A percentile compares a stretch with the other conserved stretches of the same genome.
Conservation (phyloP, 1,140 invertebrate species). For the Pogonomyrmex californicus region DNA sequence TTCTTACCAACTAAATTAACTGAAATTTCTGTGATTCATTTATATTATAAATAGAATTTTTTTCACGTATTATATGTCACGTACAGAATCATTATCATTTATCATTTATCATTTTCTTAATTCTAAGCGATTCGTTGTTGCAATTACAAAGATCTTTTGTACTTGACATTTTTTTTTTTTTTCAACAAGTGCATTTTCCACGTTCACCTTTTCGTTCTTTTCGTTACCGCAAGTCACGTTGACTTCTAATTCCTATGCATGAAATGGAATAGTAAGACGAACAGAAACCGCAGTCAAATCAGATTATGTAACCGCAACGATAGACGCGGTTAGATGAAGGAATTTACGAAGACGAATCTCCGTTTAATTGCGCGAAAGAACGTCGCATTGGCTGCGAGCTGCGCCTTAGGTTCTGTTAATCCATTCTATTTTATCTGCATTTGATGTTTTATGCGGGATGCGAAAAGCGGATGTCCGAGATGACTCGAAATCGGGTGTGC, state of each 20-base stretch:
- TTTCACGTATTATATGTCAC: not conserved
- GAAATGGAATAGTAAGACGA: not conserved
- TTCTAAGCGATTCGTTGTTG: not conserved
- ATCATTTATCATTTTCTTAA: slow-evolving; percentile 1
- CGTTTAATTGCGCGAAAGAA: not conserved
- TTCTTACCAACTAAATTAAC: too few relatives aligned
- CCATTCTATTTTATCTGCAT: not conserved
- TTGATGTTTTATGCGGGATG: not conserved
- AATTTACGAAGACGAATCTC: not conserved
- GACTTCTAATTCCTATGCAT: not conserved
- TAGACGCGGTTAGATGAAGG: not conserved
- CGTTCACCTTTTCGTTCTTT: not conserved
- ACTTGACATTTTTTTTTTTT: too few relatives aligned
- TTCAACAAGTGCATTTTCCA: not conserved
- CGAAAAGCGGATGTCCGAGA: not conserved
- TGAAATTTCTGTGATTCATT: too few relatives aligned
- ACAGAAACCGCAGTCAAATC: slow-evolving; percentile 1
- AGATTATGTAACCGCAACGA: not conserved
- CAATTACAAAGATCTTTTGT: not conserved
- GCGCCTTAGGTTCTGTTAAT: not conserved
- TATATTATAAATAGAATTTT: too few relatives aligned
- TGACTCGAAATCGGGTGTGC: not conserved
- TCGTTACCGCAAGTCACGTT: not conserved
- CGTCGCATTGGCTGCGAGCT: too few relatives aligned
- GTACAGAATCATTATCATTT: not conserved